Evolutionary conservation across 1,140 invertebrate genomes (phyloP), one percentile per base, ranked within the genome.

Genomic region (Hermetia illucens): DNA sequence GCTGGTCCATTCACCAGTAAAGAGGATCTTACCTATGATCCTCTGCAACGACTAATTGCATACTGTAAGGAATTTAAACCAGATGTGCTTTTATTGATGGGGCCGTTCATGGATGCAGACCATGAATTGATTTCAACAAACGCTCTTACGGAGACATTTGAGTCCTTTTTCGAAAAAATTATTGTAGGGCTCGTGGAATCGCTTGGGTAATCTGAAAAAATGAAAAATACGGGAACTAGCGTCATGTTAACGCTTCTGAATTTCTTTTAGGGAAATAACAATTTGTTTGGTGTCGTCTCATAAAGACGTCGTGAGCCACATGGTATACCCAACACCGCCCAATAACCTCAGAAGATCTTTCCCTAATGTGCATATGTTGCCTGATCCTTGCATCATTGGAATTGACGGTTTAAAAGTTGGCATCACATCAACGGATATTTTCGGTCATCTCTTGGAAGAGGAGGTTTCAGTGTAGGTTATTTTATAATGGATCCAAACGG

Each of bases 251-350:
- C n/a, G 8, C 25, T 27, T 9, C 8, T 8, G n/a, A 27, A 9
- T 8, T 27, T 8, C 25, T 9, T 27, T 27, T 27, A n/a, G 36
- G 21, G 40, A 43, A 15, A 58, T 50, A 4, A 47, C 44, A 2
- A 50, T 58, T n/a, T 25, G 58, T 5, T 51, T 93, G 20, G 70
- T 88, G 21, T 68, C 86, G 5, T 87, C 80, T 12, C 63, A 65
- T 22, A 73, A 75, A 53, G 90, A 94, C 52, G 71, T 72, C 0
- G 79, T 85, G 58, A 74, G 83, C 43, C 65, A 78, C 38, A 66
- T 72, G 17, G 70, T 91, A 1, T 93, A 81, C 63, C 90, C 90
- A 4, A 88, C 85, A 2, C 78, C 80, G 5, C 72, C 84, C 5
- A 82, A 73, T 47, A 42, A 57, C 41, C 44, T 62, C 2, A 53